These are phyloP conservation scores for Crotalus horridus DNA, from an alignment of 2,113 vertebrate genomes.

Conservation along the genomic window DNA sequence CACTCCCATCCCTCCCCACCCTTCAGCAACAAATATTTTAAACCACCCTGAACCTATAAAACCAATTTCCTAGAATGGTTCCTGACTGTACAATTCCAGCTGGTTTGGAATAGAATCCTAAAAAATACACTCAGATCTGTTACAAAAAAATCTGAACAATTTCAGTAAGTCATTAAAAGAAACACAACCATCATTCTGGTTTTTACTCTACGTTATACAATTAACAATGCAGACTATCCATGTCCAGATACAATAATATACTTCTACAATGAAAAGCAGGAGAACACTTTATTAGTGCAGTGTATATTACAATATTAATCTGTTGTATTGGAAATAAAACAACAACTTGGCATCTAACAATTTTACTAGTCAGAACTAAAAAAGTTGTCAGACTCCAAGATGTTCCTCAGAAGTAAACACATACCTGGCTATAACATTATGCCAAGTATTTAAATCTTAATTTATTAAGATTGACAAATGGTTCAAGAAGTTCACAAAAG, in stretches of 20 bases:
- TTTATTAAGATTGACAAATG: neutral
- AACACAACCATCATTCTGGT: neutral
- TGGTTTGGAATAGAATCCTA: neutral
- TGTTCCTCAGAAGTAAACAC: neutral
- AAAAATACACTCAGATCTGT: neutral
- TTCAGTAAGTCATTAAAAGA: neutral
- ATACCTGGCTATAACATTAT: neutral
- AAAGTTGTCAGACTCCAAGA: neutral
- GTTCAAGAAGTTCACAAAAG: neutral
- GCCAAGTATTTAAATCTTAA: neutral
- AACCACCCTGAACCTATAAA: neutral
- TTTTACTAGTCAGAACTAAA: neutral
- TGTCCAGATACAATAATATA: neutral
- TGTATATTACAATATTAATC: neutral
- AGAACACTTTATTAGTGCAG: neutral
- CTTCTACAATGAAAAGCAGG: neutral
- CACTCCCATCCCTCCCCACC: neutral
- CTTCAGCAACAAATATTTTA: neutral
- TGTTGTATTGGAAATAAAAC: neutral
- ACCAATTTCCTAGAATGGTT: neutral
- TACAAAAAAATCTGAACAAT: neutral
- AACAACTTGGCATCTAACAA: neutral
- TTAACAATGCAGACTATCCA: neutral
- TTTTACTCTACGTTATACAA: neutral
- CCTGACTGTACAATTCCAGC: neutral